Base-by-base conservation (phyloP, 2,888 invertebrate species). In the Smittia sp. region DNA sequence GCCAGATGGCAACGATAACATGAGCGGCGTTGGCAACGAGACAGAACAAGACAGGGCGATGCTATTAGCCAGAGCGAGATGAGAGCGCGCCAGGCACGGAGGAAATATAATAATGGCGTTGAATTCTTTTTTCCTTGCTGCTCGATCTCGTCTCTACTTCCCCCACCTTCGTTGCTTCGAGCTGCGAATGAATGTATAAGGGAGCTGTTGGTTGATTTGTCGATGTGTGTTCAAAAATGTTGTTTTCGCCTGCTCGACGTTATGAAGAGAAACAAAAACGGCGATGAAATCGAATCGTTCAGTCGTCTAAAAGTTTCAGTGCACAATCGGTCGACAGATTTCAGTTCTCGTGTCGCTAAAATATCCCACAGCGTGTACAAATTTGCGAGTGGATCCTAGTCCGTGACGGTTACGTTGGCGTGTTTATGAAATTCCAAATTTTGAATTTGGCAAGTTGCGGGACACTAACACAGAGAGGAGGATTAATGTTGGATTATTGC, bases 51-150 rank as follows among this genome's bases (percentile, higher is more conserved):
- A 46, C 9, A 11, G 46, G 46, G 3, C n/a, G 46, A 46, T 46
- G 46, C 11, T 11, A 15, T 46, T n/a, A n/a, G 46, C 11, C 3
- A n/a, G 46, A 46, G 15, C 46, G 46, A 46, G 46, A 46, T 38
- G 11, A 11, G 11, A 38, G 11, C 38, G 11, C 38, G 11, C 6
- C 38, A 38, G 6, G 6, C 4, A 46, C n/a, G 46, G n/a, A 46
- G 54, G n/a, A 46, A 67, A 67, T 67, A 67, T 67, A 69, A 27
- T 69, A 69, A 69, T 69, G 69, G 69, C 69, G 69, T 54, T 69
- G 69, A 69, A 69, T 54, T 52, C 54, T 69, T 69, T 54, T 41
- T 69, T 32, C 15, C 22, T 22, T 58, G n/a, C 46, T 67, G 22
- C 39, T 46, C 69, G 18, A 27, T 52, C 46, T 67, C 41, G 27